Conservation (phyloP, 2,113 vertebrate genomes). For the Arizona elegans region DNA sequence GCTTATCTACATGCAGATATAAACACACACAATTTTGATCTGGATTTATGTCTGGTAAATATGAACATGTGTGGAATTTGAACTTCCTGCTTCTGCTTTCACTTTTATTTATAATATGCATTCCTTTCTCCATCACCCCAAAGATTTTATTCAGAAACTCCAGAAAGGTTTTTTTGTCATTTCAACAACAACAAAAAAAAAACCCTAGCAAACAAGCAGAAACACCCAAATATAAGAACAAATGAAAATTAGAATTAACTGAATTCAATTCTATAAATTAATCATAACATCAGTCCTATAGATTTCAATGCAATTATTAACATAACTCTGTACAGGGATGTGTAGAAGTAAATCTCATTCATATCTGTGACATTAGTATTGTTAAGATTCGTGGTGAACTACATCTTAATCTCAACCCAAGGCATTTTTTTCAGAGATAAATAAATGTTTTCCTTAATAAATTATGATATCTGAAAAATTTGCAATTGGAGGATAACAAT, state of each 20-base stretch:
- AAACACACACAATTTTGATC: neutral
- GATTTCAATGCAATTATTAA: neutral
- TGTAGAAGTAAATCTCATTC: neutral
- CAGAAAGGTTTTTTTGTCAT: neutral
- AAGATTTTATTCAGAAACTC: neutral
- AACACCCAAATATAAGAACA: neutral
- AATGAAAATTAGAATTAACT: neutral
- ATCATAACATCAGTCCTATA: neutral
- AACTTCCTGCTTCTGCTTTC: neutral
- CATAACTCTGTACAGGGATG: neutral
- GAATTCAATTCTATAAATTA: neutral
- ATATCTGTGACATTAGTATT: neutral
- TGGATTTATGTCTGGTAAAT: neutral
- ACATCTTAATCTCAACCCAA: neutral
- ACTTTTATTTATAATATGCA: neutral
- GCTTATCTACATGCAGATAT: neutral
- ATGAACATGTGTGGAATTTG: neutral
- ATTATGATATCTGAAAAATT: neutral
- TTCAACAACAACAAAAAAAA: neutral
- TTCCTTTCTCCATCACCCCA: neutral
- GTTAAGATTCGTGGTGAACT: neutral
- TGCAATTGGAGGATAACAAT: neutral
- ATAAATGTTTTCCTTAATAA: neutral
- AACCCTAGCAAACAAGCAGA: neutral
- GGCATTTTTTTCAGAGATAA: neutral